These are phyloP conservation scores for Lerista edwardsae DNA, from an alignment of 2,797 vertebrate species.

Conservation along the genomic window DNA sequence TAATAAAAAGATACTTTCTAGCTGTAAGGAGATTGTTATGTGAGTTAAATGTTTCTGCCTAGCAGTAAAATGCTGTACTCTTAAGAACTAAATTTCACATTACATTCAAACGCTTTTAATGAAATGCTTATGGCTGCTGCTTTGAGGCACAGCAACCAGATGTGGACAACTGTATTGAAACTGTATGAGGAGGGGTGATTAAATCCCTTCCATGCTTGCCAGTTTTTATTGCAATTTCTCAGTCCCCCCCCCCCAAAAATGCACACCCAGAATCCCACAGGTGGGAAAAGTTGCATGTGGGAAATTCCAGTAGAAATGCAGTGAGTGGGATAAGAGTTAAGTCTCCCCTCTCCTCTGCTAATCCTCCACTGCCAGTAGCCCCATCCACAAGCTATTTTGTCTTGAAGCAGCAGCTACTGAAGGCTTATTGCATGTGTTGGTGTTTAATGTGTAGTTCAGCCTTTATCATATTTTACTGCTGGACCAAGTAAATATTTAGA, in stretches of 20 bases:
- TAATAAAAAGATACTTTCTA: constrained; percentile 22
- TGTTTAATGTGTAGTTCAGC: neutral
- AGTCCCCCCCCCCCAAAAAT: neutral
- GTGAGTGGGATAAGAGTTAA: neutral
- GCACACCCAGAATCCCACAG: neutral
- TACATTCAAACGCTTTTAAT: neutral
- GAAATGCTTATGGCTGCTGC: neutral
- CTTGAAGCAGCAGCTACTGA: too few species aligned
- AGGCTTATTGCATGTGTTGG: neutral
- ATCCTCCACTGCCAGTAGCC: neutral
- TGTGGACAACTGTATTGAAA: neutral
- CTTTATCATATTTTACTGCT: too few species aligned
- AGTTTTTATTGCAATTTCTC: neutral
- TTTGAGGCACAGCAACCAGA: neutral
- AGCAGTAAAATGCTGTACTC: neutral
- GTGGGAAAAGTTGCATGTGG: neutral
- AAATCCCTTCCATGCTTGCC: neutral
- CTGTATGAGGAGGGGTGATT: neutral
- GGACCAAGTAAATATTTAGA: too few species aligned
- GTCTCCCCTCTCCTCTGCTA: neutral
- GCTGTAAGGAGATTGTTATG: neutral
- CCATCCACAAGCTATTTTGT: neutral
- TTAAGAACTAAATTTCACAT: neutral
- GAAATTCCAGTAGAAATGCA: neutral
- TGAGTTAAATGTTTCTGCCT: neutral